Conservation (phyloP, 2,888 invertebrate genomes). For the Ceratothoa steindachneri region DNA sequence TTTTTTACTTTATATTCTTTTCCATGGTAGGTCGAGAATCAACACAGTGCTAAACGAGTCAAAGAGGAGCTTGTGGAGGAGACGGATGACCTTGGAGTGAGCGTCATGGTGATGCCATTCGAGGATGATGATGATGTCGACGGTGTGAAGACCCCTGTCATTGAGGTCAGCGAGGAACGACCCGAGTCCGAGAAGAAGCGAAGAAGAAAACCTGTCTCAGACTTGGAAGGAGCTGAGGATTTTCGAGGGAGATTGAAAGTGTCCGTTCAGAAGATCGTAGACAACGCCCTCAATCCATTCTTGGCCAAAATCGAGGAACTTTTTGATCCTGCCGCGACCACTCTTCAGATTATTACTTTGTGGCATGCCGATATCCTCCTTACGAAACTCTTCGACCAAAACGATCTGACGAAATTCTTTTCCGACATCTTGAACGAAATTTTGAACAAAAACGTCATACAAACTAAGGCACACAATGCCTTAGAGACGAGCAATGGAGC, state of each 20-base stretch:
- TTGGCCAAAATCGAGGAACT: constrained; percentile 42
- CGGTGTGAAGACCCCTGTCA: not conserved
- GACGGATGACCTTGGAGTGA: not conserved
- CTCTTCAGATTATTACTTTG: constrained; percentile 42
- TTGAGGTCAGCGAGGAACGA: not conserved
- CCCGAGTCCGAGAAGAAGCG: not conserved
- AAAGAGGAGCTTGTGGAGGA: not conserved
- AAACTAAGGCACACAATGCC: not conserved
- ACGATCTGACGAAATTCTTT: constrained; percentile 43
- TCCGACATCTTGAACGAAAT: constrained; percentile 43
- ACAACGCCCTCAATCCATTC: constrained; percentile 43
- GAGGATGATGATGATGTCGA: not conserved
- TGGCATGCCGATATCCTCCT: constrained; percentile 45
- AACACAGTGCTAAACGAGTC: not conserved
- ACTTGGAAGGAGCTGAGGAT: not conserved
- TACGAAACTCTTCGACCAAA: constrained; percentile 46
- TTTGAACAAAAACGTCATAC: constrained; percentile 22
- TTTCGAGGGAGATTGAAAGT: constrained; percentile 23
- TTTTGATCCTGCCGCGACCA: constrained; percentile 39
- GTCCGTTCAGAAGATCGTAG: constrained; percentile 43
- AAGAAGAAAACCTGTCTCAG: not conserved
- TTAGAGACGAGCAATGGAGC: not conserved
- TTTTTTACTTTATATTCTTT: too few relatives aligned
- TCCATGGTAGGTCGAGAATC: not conserved
- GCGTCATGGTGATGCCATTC: not conserved